A percentile compares a stretch with the other conserved stretches of the same genome.
Evolutionary conservation across 2,797 vertebrate species (phyloP).

Genomic region (Sebastes matsubarae): DNA sequence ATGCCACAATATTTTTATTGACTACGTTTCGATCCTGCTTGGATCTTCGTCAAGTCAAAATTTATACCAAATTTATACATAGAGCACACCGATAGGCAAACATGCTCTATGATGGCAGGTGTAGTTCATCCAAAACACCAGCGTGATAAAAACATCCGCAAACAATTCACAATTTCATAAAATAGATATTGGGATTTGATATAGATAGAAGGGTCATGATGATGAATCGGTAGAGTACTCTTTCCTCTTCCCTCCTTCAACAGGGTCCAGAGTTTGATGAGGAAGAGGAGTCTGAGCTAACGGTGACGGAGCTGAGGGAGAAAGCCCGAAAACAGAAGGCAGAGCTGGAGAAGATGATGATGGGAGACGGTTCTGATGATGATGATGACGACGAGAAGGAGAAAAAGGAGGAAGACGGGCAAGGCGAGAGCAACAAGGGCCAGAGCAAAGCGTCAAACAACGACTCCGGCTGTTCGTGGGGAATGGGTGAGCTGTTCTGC

Average conservation of each 20-base stretch:
- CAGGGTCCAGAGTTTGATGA: conserved; percentile 95
- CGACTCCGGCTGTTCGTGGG: conserved; percentile 93
- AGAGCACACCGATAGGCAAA: too few relatives aligned
- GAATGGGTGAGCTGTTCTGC: conserved; percentile 88
- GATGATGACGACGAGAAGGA: conserved; percentile 89
- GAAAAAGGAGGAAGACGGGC: conserved; percentile 49
- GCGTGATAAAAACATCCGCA: too few relatives aligned
- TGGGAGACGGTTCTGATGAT: conserved; percentile 92
- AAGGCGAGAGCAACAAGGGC: conserved; percentile 11
- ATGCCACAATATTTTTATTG: too few relatives aligned
- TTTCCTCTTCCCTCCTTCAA: not conserved
- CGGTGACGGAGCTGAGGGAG: conserved; percentile 91
- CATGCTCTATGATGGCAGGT: too few relatives aligned
- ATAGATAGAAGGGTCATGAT: too few relatives aligned
- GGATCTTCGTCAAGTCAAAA: too few relatives aligned
- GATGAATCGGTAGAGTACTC: not conserved
- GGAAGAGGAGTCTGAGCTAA: conserved; percentile 93
- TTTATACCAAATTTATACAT: too few relatives aligned
- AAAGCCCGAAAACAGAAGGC: conserved; percentile 85
- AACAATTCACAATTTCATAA: too few relatives aligned
- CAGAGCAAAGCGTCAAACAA: conserved; percentile 70
- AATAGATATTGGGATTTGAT: too few relatives aligned
- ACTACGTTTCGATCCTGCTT: too few relatives aligned
- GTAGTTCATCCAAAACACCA: too few relatives aligned
- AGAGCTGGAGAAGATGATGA: conserved; percentile 91